Evolutionary conservation across 2,797 vertebrate genomes (phyloP).

Genomic region (Mormyrops attenuatus): DNA sequence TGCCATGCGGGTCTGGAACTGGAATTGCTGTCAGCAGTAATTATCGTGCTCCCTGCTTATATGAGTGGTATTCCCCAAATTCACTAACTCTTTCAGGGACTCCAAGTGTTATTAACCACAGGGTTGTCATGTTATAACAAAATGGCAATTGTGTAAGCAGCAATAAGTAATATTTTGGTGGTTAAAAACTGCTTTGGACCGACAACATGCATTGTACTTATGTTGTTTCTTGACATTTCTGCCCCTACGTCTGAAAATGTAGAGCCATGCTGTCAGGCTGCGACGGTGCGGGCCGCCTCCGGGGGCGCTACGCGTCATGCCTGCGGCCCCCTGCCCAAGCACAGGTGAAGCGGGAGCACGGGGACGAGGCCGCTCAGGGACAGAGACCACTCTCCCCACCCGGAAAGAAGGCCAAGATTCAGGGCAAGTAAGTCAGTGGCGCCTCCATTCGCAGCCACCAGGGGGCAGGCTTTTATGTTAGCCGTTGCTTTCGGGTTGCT

Average conservation of each 20-base stretch:
- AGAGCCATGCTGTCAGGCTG: slow-evolving; percentile 38
- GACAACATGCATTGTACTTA: background rate
- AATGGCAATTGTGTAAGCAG: background rate
- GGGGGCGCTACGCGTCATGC: slow-evolving; percentile 33
- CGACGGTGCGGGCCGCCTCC: slow-evolving; percentile 34
- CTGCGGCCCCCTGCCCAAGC: slow-evolving; percentile 27
- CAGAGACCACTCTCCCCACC: slow-evolving; percentile 44
- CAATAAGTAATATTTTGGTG: background rate
- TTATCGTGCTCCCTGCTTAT: background rate
- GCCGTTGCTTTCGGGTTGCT: background rate
- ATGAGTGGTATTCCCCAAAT: background rate
- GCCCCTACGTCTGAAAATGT: background rate
- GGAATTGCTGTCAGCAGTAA: background rate
- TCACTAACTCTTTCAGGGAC: background rate
- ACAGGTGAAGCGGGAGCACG: slow-evolving; percentile 38
- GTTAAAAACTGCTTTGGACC: background rate
- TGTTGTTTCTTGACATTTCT: background rate
- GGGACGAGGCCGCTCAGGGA: slow-evolving; percentile 44
- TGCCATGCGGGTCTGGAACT: background rate
- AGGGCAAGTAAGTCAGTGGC: slow-evolving; percentile 37
- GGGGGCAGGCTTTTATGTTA: background rate
- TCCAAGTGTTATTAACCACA: background rate
- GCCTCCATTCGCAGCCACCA: background rate
- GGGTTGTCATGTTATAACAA: background rate
- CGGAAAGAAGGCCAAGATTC: slow-evolving; percentile 49